Evolutionary conservation across 2,888 invertebrate genomes (phyloP), one percentile per base, ranked within the genome.

Genomic region (Marasmarcha lunaedactyla): DNA sequence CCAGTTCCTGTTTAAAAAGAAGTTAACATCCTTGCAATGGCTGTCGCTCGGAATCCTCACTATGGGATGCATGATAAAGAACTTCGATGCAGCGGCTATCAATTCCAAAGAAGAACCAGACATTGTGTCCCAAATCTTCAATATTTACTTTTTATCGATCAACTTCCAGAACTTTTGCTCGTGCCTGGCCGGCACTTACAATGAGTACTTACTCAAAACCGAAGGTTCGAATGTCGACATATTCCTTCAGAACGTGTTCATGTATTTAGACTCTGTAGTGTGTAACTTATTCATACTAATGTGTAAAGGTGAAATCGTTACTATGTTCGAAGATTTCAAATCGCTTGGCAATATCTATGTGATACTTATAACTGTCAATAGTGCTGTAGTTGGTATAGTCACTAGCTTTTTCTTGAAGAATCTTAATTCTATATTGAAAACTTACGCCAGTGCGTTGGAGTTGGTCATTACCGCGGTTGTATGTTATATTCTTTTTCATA

Each of bases 161-260:
- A 79, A 89, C 45, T 87, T 92, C 13, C 91, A 97, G 86, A 92
- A 93, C 37, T 87, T 95, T 47, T 96, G 93, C 61, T 97, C 97
- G 0, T 97, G 97, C 54, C 76, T 96, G 44, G 97, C 97, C 0
- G 97, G 97, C 4, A 97, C 97, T 2, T 98, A 97, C 70, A 97
- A 97, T 65, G 97, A 98, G 65, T 95, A 94, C 71, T 83, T 98
- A 39, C 79, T 98, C 2, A 97, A 97, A 79, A 91, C 90, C 15
- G 88, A 90, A 53, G 94, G 94, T 12, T 88, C 89, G 1, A 89
- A 91, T 48, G 91, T 95, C 0, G 92, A 95, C 61, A 92, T 97
- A 56, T 95, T 94, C 73, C 78, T 97, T 48, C 97, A 97, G 73
- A 98, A 97, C 68, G 89, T 95, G 5, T 97, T 95, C 58, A 96